Conservation (phyloP, 2,888 invertebrate genomes). For the Morinoia aosen region DNA sequence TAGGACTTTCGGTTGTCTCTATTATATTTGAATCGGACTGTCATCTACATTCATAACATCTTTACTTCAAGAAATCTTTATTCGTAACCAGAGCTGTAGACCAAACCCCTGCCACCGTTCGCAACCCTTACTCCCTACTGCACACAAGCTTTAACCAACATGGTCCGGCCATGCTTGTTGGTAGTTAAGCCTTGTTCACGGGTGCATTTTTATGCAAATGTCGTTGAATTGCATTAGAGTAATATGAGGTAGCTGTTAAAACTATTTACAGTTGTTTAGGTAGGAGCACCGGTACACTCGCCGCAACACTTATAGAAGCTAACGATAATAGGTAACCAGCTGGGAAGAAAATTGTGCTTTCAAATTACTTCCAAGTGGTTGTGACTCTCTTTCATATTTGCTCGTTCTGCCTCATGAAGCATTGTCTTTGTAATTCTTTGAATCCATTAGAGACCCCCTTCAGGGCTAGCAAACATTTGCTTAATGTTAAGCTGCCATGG, state of each 20-base stretch:
- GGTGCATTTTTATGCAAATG: constrained; percentile 20
- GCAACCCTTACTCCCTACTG: neutral
- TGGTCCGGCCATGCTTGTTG: neutral
- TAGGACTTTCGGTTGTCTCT: neutral
- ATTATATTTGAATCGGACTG: neutral
- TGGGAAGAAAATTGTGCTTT: neutral
- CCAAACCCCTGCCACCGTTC: neutral
- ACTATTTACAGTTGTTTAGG: constrained; percentile 11
- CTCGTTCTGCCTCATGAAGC: constrained; percentile 4
- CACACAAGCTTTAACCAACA: neutral
- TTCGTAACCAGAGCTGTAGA: neutral
- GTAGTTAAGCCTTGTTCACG: constrained; percentile 6
- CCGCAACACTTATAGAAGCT: neutral
- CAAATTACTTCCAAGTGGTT: neutral
- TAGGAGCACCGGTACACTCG: neutral
- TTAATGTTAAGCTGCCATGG: neutral
- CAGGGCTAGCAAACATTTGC: neutral
- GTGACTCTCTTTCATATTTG: neutral
- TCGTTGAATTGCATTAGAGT: neutral
- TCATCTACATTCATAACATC: neutral
- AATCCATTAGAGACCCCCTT: constrained; percentile 17
- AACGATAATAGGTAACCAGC: neutral
- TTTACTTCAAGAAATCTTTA: constrained; percentile 8
- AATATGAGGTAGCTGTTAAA: neutral
- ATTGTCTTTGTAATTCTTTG: constrained; percentile 9